phyloP scores from a whole-genome alignment of 2,113 vertebrate genomes.

The Plecotus auritus region DNA sequence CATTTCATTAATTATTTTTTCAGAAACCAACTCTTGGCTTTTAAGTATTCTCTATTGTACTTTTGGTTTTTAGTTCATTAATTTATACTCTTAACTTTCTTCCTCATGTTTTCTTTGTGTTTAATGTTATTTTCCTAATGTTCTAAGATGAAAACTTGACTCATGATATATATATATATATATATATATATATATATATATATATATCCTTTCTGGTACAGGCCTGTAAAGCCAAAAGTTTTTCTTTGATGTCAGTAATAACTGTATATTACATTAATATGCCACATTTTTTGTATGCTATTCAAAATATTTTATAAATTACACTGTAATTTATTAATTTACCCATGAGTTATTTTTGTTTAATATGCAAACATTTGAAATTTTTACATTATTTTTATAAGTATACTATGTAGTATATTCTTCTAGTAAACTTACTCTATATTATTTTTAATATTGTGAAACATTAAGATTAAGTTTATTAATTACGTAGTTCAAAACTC shows the following conservation, averaged over 20 bases:
- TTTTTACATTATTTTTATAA: not conserved
- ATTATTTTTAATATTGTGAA: conserved; percentile 6
- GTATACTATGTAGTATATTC: not conserved
- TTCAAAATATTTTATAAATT: not conserved
- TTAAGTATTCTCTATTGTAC: not conserved
- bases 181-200: not conserved
- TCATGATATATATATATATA: not conserved
- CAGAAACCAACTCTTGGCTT: not conserved
- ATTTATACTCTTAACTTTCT: not conserved
- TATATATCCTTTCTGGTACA: not conserved
- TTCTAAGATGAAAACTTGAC: not conserved
- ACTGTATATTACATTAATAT: not conserved
- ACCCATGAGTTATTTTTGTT: not conserved
- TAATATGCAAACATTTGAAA: not conserved
- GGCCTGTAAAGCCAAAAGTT: not conserved
- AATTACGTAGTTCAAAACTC: not conserved
- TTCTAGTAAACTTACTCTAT: not conserved
- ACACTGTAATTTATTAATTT: not conserved
- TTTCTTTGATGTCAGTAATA: not conserved
- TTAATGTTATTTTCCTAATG: not conserved
- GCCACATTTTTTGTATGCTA: not conserved
- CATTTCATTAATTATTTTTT: not conserved
- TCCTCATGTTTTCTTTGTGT: not conserved
- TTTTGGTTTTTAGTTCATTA: not conserved
- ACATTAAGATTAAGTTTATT: not conserved